Base-by-base conservation (phyloP, 2,888 invertebrate species). In the Pachliopta kotzebuea region DNA sequence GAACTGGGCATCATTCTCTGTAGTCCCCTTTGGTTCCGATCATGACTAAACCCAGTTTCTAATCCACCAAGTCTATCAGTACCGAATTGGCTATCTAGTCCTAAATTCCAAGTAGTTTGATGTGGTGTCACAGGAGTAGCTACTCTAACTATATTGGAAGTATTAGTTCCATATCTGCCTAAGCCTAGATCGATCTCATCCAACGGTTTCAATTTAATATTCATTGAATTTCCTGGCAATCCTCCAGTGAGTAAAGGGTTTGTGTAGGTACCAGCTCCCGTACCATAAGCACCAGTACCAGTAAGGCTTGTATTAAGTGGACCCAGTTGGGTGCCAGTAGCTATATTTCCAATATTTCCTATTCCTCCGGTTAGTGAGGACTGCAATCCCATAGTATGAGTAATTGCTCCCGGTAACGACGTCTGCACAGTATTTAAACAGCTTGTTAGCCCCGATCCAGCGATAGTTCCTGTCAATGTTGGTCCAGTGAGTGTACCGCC, bases 181-280 rank as follows among this genome's bases (percentile, higher is more conserved):
- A 94, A 77, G 69, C 94, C 94, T 69, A 95, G 90, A 74, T 95
- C 95, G 68, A 95, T 94, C 79, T 95, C 95, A 73, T 95, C 95
- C 80, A 95, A 88, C 68, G 95, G 94, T 84, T 95, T 95, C 83
- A 95, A 87, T 84, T 95, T 95, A 74, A 93, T 93, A 70, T 92
- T 93, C 92, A 94, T 93, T 37, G 83, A 85, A 88, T 90, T 91
- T 60, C 92, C 84, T 84, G 93, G 90, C 82, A 95, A 83, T 76
- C 93, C 87, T 81, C 93, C 79, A 71, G 93, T 85, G 71, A 92
- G 87, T 68, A 95, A 83, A 21, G 95, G 95, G 76, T 95, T 95
- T 66, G 95, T 94, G 74, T 95, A 95, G 4, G 94, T 94, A 54
- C 89, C 90, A 59, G 86, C 80, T 24, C 76, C 76, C 26, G 86